Conservation (phyloP, 1,140 invertebrate genomes). For the Drosophila baimaii region DNA sequence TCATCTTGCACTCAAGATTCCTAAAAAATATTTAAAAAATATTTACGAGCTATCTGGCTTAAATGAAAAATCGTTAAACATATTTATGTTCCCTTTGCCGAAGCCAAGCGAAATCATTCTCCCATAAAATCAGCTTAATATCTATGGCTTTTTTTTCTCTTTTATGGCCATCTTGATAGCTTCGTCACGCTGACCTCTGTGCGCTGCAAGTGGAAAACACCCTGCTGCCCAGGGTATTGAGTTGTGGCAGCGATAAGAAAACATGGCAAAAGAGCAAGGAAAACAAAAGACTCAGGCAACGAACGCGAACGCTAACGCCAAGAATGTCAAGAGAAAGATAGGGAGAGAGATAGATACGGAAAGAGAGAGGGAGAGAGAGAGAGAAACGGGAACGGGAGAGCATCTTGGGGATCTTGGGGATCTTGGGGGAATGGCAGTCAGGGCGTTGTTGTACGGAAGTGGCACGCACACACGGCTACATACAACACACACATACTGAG, state of each 20-base stretch:
- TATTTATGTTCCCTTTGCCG: neutral
- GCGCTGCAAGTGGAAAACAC: slow-evolving; percentile 19
- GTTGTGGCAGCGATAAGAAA: slow-evolving; percentile 34
- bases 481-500: neutral
- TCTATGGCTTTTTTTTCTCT: neutral
- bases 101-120: slow-evolving; percentile 5
- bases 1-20: neutral
- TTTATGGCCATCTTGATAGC: slow-evolving; percentile 18
- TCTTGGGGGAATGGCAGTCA: slow-evolving; percentile 23
- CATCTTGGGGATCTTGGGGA: slow-evolving; percentile 6
- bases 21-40: neutral
- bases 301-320: slow-evolving; percentile 62
- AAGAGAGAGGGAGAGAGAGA: slow-evolving; percentile 6
- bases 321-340: slow-evolving; percentile 44
- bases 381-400: slow-evolving; percentile 12
- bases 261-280: slow-evolving; percentile 30
- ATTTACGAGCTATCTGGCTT: neutral
- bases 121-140: slow-evolving; percentile 20
- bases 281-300: slow-evolving; percentile 79
- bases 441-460: slow-evolving; percentile 73
- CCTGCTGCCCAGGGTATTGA: slow-evolving; percentile 21
- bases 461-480: slow-evolving; percentile 59
- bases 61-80: neutral
- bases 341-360: too few species aligned
- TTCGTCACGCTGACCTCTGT: slow-evolving; percentile 22